Percentiles rank a stretch among this genome's conserved stretches.
Evolutionary conservation across 1,140 invertebrate genomes (phyloP).

Genomic region (Cydia fagiglandana): DNA sequence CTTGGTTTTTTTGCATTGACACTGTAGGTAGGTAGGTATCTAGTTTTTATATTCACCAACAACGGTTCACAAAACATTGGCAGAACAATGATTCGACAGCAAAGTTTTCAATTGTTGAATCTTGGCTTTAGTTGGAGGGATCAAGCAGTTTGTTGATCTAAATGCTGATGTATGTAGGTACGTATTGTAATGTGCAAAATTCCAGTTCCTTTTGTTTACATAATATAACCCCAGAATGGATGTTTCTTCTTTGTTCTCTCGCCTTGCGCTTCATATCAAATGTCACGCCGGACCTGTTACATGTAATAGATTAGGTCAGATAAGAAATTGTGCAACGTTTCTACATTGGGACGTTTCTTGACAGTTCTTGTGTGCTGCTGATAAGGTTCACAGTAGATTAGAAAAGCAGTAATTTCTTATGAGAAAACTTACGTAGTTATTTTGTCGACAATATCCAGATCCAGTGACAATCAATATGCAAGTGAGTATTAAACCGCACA

Average conservation of each 20-base stretch:
- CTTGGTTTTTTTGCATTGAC: slow-evolving; percentile 25
- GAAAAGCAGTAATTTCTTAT: neutral
- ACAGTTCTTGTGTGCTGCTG: neutral
- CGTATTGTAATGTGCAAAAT: neutral
- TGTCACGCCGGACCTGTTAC: slow-evolving; percentile 27
- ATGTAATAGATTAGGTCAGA: slow-evolving; percentile 25
- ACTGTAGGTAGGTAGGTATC: neutral
- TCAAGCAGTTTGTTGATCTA: neutral
- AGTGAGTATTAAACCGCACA: slow-evolving; percentile 67
- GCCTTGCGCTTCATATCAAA: slow-evolving; percentile 20
- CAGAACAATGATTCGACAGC: no score
- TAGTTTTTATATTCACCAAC: neutral
- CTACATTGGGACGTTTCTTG: slow-evolving; percentile 10
- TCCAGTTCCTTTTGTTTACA: slow-evolving; percentile 20
- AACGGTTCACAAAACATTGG: no score
- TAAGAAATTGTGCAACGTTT: slow-evolving; percentile 28
- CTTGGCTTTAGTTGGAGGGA: neutral
- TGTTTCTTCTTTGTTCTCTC: slow-evolving; percentile 14
- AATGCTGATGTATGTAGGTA: neutral
- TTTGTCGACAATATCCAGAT: slow-evolving; percentile 56
- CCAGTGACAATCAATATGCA: slow-evolving; percentile 72
- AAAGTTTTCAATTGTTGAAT: neutral
- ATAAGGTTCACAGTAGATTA: neutral
- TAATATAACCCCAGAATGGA: neutral
- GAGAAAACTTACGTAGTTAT: slow-evolving; percentile 39